Evolutionary conservation across 2,888 invertebrate species (phyloP).

Genomic region (Orchestes rusci): DNA sequence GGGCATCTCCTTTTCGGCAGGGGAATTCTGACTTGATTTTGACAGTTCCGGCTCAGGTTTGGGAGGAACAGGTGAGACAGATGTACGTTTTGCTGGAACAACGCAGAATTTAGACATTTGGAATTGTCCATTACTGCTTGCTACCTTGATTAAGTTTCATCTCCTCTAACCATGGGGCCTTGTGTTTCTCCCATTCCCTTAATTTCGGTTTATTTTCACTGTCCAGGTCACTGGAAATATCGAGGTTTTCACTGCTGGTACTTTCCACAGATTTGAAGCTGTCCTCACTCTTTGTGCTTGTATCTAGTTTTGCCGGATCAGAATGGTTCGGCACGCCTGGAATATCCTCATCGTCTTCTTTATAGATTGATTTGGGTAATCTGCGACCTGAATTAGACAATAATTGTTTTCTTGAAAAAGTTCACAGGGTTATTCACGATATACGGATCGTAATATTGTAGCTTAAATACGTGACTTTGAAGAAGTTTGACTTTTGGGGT

Average conservation of each 20-base stretch:
- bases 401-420: too few species aligned
- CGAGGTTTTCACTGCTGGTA: conserved; percentile 16
- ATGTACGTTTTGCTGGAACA: conserved; percentile 52
- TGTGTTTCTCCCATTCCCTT: conserved; percentile 65
- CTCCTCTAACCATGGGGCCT: conserved; percentile 76
- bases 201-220: conserved; percentile 54
- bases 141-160: conserved; percentile 63
- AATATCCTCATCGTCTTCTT: conserved; percentile 31
- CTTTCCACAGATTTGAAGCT: conserved; percentile 19
- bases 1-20: conserved; percentile 21
- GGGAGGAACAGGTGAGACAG: conserved; percentile 40
- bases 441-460: background rate
- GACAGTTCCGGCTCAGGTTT: conserved; percentile 30
- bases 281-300: conserved; percentile 18
- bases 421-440: too few species aligned
- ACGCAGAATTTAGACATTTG: too few species aligned
- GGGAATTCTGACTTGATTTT: conserved; percentile 32
- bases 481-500: too few species aligned
- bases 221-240: conserved; percentile 30
- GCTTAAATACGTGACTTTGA: too few species aligned
- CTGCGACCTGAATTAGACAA: conserved; percentile 44
- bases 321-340: conserved; percentile 33
- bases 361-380: conserved; percentile 51
- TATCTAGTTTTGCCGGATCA: conserved; percentile 29
- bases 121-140: too few species aligned